Evolutionary conservation across 1,140 invertebrate genomes (phyloP).

Genomic region (Drosophila miranda): DNA sequence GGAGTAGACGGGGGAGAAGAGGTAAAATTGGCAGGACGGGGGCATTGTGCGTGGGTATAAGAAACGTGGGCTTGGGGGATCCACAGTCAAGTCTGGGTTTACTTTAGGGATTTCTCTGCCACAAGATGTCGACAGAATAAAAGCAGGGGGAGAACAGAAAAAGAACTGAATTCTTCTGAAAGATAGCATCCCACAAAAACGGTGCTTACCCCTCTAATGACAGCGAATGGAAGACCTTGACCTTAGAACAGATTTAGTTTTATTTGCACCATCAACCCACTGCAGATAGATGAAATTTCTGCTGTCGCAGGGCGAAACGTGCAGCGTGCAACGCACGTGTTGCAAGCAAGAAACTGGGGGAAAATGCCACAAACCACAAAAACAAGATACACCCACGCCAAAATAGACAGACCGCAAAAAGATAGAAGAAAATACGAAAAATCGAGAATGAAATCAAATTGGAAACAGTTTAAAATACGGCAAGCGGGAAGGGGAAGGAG

Average conservation of each 20-base stretch:
- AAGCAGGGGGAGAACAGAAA: neutral
- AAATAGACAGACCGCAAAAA: slow-evolving; percentile 30
- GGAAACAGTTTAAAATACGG: slow-evolving; percentile 39
- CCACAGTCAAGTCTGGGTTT: slow-evolving; percentile 27
- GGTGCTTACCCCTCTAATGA: neutral
- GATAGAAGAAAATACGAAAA: slow-evolving; percentile 6
- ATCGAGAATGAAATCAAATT: slow-evolving; percentile 13
- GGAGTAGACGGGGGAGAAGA: neutral
- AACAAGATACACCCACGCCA: slow-evolving; percentile 38
- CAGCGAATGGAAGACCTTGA: slow-evolving; percentile 30
- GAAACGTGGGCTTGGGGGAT: too few relatives aligned
- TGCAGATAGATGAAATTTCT: slow-evolving; percentile 25
- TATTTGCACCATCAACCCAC: slow-evolving; percentile 26
- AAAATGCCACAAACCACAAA: slow-evolving; percentile 4
- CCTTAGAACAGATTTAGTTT: slow-evolving; percentile 17
- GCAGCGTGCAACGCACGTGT: slow-evolving; percentile 36
- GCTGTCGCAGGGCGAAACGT: neutral
- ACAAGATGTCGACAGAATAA: neutral
- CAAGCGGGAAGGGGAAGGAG: slow-evolving; percentile 18
- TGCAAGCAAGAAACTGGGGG: slow-evolving; percentile 23
- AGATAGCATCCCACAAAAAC: slow-evolving; percentile 21
- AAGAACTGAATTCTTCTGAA: neutral
- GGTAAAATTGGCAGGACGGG: too few relatives aligned
- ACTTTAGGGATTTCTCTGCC: slow-evolving; percentile 14
- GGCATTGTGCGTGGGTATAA: too few relatives aligned